phyloP scores from a whole-genome alignment of 2,113 vertebrate genomes.

The Craseonycteris thonglongyai region DNA sequence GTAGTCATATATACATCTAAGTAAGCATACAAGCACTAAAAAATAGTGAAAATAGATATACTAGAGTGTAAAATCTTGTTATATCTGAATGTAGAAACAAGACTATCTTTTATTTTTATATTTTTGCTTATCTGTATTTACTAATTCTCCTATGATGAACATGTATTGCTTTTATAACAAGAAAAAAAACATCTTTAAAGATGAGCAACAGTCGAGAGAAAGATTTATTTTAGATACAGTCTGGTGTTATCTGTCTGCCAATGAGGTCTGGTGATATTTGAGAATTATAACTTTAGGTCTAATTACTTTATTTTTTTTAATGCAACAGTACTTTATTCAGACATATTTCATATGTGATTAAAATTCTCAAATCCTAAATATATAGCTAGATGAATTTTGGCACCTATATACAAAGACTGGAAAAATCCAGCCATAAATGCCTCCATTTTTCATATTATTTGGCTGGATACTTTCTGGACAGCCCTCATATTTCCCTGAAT shows the following conservation, averaged over 20 bases:
- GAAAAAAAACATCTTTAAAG: not conserved
- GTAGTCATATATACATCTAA: not conserved
- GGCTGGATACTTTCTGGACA: too few species aligned
- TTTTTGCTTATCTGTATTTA: slow-evolving; percentile 20
- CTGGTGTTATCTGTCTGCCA: slow-evolving; percentile 7
- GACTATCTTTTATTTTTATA: not conserved
- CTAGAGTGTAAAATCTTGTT: not conserved
- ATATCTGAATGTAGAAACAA: not conserved
- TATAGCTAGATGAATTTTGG: not conserved
- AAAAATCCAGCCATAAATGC: too few species aligned
- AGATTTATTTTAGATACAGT: slow-evolving; percentile 19
- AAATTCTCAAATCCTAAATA: not conserved
- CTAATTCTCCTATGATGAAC: not conserved
- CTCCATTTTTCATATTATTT: too few species aligned
- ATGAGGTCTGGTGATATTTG: slow-evolving; percentile 7
- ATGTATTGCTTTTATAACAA: slow-evolving; percentile 30
- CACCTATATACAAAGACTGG: too few species aligned
- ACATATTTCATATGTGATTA: not conserved
- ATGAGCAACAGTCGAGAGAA: not conserved
- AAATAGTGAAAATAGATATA: not conserved
- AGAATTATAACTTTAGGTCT: slow-evolving; percentile 27
- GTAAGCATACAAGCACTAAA: not conserved
- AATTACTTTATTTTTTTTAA: slow-evolving; percentile 3
- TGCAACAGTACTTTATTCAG: not conserved
- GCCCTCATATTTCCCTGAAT: not conserved